Percentiles rank a stretch among this genome's conserved stretches.
Conservation (phyloP, 2,888 invertebrate species). For the Drosophila falleni region DNA sequence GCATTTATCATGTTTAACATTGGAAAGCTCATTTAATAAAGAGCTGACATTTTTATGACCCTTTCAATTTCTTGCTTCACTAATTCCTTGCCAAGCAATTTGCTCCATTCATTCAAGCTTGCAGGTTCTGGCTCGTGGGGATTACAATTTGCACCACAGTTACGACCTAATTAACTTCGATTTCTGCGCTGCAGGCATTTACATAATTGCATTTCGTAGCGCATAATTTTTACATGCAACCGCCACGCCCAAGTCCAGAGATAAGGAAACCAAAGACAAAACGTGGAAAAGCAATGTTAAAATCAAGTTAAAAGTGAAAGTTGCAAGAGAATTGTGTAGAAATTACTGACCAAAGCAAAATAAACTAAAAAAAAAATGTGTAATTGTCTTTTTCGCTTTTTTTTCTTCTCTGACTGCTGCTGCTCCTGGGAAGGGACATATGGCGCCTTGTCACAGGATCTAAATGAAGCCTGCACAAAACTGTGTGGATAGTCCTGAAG, state of each 20-base stretch:
- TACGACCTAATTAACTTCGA: conserved; percentile 79
- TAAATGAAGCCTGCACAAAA: conserved; percentile 33
- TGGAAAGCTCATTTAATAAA: conserved; percentile 48
- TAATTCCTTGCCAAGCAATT: conserved; percentile 62
- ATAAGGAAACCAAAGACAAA: conserved; percentile 35
- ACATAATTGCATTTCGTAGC: conserved; percentile 75
- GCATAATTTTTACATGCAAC: conserved; percentile 63
- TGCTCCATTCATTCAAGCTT: conserved; percentile 42
- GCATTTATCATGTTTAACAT: conserved; percentile 43
- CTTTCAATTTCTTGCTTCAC: conserved; percentile 65
- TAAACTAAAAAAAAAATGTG: conserved; percentile 33
- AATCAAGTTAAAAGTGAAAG: conserved; percentile 68
- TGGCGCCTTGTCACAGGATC: conserved; percentile 53
- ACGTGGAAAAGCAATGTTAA: conserved; percentile 31
- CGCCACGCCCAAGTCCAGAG: conserved; percentile 29
- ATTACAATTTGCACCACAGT: conserved; percentile 67
- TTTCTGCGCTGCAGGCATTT: conserved; percentile 71
- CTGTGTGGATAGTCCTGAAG: conserved; percentile 14
- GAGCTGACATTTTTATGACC: conserved; percentile 61
- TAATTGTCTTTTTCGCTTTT: conserved; percentile 62
- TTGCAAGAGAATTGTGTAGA: conserved; percentile 50
- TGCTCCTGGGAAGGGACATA: conserved; percentile 55
- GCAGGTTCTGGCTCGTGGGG: conserved; percentile 26
- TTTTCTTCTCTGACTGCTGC: conserved; percentile 1
- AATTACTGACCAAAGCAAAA: conserved; percentile 54